Evolutionary conservation across 2,113 vertebrate species (phyloP), one percentile per base, ranked within the genome.

Genomic region (Sturnira hondurensis): DNA sequence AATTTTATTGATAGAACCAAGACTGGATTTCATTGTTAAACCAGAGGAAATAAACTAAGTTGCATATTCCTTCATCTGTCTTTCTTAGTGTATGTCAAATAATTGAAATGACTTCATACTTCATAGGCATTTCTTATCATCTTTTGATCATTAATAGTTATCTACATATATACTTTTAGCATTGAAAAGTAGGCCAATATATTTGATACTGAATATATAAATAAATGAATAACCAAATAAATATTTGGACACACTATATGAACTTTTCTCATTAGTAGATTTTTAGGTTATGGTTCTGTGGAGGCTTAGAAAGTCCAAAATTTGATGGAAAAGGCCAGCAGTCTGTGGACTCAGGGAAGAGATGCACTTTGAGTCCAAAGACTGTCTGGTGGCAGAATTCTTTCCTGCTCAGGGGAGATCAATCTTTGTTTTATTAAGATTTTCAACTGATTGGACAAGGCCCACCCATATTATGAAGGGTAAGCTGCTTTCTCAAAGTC

Each of bases 161-260:
- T 28, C 10, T 87, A 88, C 6, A 28, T n/a, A 43, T 17, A 96
- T 33, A 83, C 67, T 85, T 91, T 41, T 61, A 89, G 52, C 65
- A 74, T 0, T 89, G 70, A 70, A 1, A 96, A 58, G 91, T 54
- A 19, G 31, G 50, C 0, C 54, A 74, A 67, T 6, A 31, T n/a
- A 15, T 76, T 70, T 96, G 38, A 82, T 43, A 33, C 26, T 33
- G 16, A 63, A 43, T 82, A 33, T 63, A 31, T 61, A 89, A 84
- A 33, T 54, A 28, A 96, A 96, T 86, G 31, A 86, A 47, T 14
- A 88, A 36, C 0, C 7, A 95, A 74, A 76, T 96, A 95, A 50
- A 90, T 93, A 95, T 68, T 58, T 47, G 83, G 0, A 43, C 0
- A 96, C 31, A 24, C 7, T 95, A 54, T 45, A 6, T 31, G 50